phyloP scores from a whole-genome alignment of 2,797 vertebrate genomes.

The Triplophysa bombifrons region DNA sequence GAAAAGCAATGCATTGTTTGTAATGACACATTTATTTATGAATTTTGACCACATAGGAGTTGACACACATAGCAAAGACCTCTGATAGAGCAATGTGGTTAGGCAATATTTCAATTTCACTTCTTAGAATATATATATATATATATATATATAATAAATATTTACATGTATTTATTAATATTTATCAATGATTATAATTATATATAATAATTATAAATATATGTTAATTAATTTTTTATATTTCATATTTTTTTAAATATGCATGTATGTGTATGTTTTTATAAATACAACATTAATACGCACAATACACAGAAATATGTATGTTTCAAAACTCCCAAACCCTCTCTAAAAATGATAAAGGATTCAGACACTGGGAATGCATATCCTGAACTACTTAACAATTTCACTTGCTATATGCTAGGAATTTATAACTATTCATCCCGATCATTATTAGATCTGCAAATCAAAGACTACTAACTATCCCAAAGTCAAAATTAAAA shows the following conservation, averaged over 20 bases:
- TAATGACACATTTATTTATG: not conserved
- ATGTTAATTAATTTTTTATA: no score
- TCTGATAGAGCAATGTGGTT: not conserved
- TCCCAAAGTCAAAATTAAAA: no score
- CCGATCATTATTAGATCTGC: not conserved
- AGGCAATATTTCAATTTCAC: not conserved
- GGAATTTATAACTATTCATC: conserved; percentile 34
- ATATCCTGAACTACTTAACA: conserved; percentile 27
- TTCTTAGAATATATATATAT: no score
- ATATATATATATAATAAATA: no score
- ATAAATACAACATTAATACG: no score
- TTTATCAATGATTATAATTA: no score
- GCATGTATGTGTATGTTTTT: no score
- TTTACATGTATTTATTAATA: no score
- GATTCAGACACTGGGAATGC: conserved; percentile 32
- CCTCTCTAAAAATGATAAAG: conserved; percentile 14
- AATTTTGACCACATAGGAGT: not conserved
- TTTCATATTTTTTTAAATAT: no score
- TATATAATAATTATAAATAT: no score
- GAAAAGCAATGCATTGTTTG: no score
- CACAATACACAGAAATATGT: not conserved
- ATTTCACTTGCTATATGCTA: conserved; percentile 38
- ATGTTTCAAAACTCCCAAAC: conserved; percentile 18
- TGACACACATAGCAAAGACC: not conserved
- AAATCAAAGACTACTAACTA: no score